Percentiles rank a stretch among this genome's conserved stretches.
phyloP scores from a whole-genome alignment of 1,140 invertebrate genomes.

The Eumaeus atala region DNA sequence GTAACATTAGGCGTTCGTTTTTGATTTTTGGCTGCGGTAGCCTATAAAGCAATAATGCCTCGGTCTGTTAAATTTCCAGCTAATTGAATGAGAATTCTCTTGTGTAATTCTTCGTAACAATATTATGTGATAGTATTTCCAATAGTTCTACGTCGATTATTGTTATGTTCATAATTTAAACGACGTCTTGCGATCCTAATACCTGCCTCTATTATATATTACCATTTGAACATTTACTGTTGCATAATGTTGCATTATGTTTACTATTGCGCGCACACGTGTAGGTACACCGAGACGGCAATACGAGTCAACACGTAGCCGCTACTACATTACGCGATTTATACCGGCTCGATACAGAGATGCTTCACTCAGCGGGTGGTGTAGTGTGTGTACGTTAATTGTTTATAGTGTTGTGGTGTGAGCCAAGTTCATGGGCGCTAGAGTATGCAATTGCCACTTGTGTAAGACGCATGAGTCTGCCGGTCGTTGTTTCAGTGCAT shows the following conservation, averaged over 20 bases:
- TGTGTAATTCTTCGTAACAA: no score
- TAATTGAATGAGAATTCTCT: no score
- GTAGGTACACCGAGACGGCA: not conserved
- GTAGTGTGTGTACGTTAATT: constrained; percentile 8
- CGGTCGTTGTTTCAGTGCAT: not conserved
- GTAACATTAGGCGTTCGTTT: no score
- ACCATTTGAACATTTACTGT: not conserved
- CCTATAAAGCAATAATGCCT: no score
- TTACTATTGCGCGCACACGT: not conserved
- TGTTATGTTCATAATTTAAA: no score
- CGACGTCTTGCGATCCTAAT: no score
- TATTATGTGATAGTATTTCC: no score
- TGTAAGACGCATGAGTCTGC: not conserved
- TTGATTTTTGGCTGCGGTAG: no score
- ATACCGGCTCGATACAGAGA: not conserved
- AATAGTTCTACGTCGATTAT: no score
- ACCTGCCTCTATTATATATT: not conserved
- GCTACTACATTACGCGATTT: constrained; percentile 6
- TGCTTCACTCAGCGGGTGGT: not conserved
- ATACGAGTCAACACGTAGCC: not conserved
- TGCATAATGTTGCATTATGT: constrained; percentile 7
- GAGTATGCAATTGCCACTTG: not conserved
- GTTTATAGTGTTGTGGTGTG: not conserved
- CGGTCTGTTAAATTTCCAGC: no score
- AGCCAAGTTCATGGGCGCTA: not conserved